Evolutionary conservation across 2,888 invertebrate genomes (phyloP), one percentile per base, ranked within the genome.

Genomic region (Beris chalybata): DNA sequence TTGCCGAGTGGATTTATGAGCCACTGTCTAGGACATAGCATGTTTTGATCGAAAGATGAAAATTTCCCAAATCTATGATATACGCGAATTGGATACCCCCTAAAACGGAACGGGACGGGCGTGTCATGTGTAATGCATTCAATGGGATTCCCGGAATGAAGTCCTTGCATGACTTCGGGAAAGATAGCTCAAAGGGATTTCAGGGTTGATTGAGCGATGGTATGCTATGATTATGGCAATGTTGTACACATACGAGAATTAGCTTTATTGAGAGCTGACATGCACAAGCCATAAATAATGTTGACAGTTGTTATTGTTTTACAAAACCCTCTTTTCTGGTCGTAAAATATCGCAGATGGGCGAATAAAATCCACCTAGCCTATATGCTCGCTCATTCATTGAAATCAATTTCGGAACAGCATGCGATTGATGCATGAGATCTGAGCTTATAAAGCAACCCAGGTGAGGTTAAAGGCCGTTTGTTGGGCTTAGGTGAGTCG

Each of bases 251-350:
- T 54, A 54, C 29, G 30, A 30, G 54, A 61, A 61, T 61, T 50
- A 32, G 61, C 52, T 63, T 63, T 63, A 63, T 63, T 63, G 43
- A 6, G 12, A 50, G 52, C 52, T 53, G 63, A 63, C 63, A 63
- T 63, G 63, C 50, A 63, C 52, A 22, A 30, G 32, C 44, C 63
- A 63, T 63, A 63, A 63, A 63, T 63, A 53, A 53, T 43, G 53
- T 63, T 63, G 63, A 63, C 63, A 53, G 38, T 63, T 63, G 61
- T 61, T 61, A 61, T 61, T 61, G 61, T 61, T 61, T 48, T 52
- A 31, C 38, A 48, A 50, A 50, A 29, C 61, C 50, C 52, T 15
- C 22, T 38, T 61, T 61, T 50, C 38, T 50, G 61, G 22, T 52
- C 61, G 48, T 61, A 48, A 61, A 61, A 56, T 44, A 12, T 56